phyloP scores from a whole-genome alignment of 2,797 vertebrate genomes.

The Microctenopoma stevenorrisi region DNA sequence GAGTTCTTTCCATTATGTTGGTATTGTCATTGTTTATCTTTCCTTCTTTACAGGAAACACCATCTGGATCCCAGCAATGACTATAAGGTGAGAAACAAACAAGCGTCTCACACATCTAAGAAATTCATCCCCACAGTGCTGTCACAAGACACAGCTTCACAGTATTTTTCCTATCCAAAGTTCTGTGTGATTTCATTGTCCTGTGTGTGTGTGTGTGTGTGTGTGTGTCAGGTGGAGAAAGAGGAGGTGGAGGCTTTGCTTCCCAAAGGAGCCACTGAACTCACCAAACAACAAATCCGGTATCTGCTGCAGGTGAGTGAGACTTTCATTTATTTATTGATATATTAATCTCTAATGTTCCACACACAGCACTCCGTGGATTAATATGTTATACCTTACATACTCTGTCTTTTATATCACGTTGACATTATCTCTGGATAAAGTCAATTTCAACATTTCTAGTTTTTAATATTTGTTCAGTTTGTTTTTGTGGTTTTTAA shows the following conservation, averaged over 20 bases:
- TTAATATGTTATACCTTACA: no score
- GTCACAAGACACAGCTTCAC: neutral
- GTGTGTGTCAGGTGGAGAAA: conserved; percentile 45
- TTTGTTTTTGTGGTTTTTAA: neutral
- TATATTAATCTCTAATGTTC: no score
- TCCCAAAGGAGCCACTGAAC: conserved; percentile 92
- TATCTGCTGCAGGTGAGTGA: conserved; percentile 92
- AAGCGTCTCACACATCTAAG: conserved; percentile 9
- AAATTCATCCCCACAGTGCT: neutral
- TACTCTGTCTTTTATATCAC: no score
- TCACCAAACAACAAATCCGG: conserved; percentile 97
- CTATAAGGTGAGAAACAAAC: conserved; percentile 73
- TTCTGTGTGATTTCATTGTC: no score
- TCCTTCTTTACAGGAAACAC: conserved; percentile 75
- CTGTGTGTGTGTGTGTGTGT: neutral
- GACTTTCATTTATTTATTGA: neutral
- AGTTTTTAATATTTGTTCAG: neutral
- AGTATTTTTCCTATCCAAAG: no score
- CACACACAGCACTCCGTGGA: no score
- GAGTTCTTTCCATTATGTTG: neutral
- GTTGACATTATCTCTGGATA: neutral
- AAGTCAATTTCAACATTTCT: neutral
- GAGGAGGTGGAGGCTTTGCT: conserved; percentile 92
- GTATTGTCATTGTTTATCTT: conserved; percentile 43
- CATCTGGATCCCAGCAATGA: conserved; percentile 73